Evolutionary conservation across 2,888 invertebrate species (phyloP).

Genomic region (Melinaea menophilus): DNA sequence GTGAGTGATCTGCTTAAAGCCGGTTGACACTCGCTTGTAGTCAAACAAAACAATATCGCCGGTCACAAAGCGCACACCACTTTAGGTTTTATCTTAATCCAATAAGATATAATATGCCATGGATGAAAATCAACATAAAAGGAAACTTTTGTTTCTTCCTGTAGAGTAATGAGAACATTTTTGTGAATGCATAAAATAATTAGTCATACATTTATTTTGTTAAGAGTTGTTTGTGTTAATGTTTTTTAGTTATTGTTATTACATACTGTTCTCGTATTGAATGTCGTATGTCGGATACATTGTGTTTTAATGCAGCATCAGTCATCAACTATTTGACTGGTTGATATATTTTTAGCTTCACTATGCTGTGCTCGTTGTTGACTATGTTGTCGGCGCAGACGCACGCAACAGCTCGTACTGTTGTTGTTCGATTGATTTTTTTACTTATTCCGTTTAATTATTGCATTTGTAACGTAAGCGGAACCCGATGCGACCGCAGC

Average conservation of each 20-base stretch:
- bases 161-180: conserved; percentile 41
- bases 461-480: no score
- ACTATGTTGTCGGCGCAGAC: no score
- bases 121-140: conserved; percentile 11
- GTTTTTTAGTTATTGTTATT: conserved; percentile 54
- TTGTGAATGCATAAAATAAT: conserved; percentile 69
- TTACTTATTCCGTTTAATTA: no score
- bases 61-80: conserved; percentile 20
- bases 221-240: conserved; percentile 49
- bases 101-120: conserved; percentile 21
- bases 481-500: not conserved
- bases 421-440: no score
- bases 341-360: no score
- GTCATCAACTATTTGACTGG: no score
- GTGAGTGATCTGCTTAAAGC: conserved; percentile 40
- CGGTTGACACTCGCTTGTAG: conserved; percentile 48
- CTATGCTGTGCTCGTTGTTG: no score
- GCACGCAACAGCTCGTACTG: no score
- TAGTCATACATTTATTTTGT: conserved; percentile 62
- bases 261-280: conserved; percentile 17
- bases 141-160: conserved; percentile 43
- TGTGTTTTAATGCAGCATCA: no score
- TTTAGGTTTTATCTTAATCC: conserved; percentile 20
- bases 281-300: not conserved
- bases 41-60: conserved; percentile 24